Percentiles rank a stretch among this genome's conserved stretches.
Conservation (phyloP, 2,888 invertebrate species). For the Epinotia nisella region DNA sequence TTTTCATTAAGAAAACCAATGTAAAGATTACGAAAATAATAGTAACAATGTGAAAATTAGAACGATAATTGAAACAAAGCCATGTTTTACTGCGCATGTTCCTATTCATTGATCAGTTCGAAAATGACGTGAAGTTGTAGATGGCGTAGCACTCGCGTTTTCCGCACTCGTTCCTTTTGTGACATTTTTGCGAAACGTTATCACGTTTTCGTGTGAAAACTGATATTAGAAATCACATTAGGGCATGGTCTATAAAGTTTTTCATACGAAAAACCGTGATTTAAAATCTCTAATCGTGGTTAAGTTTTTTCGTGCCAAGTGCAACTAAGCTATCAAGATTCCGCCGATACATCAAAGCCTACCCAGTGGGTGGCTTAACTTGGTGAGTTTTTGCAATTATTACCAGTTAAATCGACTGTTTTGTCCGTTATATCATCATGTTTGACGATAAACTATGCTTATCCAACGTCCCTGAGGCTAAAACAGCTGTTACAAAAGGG, state of each 20-base stretch:
- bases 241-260: conserved; percentile 82
- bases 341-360: conserved; percentile 91
- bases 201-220: conserved; percentile 71
- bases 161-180: conserved; percentile 71
- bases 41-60: neutral
- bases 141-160: conserved; percentile 61
- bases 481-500: conserved; percentile 1
- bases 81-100: conserved; percentile 64
- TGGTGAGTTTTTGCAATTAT: conserved; percentile 79
- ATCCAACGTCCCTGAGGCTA: neutral
- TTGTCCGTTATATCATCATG: neutral
- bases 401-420: conserved; percentile 40
- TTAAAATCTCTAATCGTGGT: conserved; percentile 77
- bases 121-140: conserved; percentile 57
- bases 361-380: conserved; percentile 92
- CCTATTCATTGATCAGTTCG: conserved; percentile 59
- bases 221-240: conserved; percentile 68
- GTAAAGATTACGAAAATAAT: neutral
- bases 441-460: neutral
- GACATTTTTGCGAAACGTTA: conserved; percentile 76
- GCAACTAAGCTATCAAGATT: conserved; percentile 90
- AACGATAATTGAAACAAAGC: neutral
- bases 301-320: conserved; percentile 83
- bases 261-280: conserved; percentile 73
- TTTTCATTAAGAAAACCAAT: neutral